Conservation (phyloP, 2,888 invertebrate genomes). For the Koerneria pararmatus region DNA sequence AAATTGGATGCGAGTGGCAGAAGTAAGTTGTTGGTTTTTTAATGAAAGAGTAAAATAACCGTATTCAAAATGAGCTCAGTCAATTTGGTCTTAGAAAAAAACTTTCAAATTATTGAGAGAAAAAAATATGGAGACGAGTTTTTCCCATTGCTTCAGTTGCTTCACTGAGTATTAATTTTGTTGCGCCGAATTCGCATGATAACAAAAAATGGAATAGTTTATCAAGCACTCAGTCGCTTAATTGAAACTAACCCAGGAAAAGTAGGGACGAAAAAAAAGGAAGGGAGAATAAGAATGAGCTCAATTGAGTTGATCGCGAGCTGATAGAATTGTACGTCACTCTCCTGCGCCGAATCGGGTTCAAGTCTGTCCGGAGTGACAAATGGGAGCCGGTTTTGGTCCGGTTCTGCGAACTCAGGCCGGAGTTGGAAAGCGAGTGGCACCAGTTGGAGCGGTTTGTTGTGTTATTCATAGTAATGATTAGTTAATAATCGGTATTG, state of each 20-base stretch:
- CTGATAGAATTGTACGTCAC: slow-evolving; percentile 81
- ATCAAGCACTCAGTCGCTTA: neutral
- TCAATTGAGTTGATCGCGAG: slow-evolving; percentile 75
- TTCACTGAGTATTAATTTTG: slow-evolving; percentile 9
- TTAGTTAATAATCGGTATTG: slow-evolving; percentile 24
- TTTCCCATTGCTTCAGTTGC: neutral
- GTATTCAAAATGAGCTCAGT: too few species aligned
- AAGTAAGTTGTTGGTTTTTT: slow-evolving; percentile 28
- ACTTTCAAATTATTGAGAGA: slow-evolving; percentile 6
- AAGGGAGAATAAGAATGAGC: too few species aligned
- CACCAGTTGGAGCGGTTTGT: slow-evolving; percentile 76
- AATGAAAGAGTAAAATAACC: neutral
- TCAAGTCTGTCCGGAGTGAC: slow-evolving; percentile 64
- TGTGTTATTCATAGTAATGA: slow-evolving; percentile 3
- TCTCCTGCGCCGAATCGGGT: slow-evolving; percentile 76
- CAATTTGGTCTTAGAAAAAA: too few species aligned
- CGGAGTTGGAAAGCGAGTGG: slow-evolving; percentile 78
- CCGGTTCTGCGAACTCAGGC: slow-evolving; percentile 80
- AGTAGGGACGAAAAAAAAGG: too few species aligned
- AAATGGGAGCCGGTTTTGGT: slow-evolving; percentile 75
- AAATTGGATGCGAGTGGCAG: slow-evolving; percentile 41
- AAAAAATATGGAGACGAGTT: neutral
- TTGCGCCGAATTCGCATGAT: too few species aligned
- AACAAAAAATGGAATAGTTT: neutral
- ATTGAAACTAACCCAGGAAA: too few species aligned